Base-by-base conservation (phyloP, 2,888 invertebrate genomes). In the Branchipolynoe longqiensis region DNA sequence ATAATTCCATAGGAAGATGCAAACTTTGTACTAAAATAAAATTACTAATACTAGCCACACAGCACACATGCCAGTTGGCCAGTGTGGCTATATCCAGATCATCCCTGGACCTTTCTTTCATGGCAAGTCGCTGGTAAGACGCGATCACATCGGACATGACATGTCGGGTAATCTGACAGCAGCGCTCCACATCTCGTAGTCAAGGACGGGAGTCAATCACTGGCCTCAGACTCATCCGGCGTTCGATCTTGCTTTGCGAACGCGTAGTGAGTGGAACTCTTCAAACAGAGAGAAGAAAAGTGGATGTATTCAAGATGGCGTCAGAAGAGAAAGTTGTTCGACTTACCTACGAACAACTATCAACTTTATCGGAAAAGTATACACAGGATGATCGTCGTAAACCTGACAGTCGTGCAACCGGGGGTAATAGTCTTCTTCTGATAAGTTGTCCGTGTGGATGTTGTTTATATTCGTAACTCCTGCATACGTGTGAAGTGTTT, bases 271-370 rank as follows among this genome's bases (percentile, higher is more conserved):
- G 41, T 78, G n/a, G 62, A 78, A 78, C 41, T 78, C 78, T 78
- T 28, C 48, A 48, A 78, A n/a, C n/a, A 31, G 78, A 78, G 48
- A 48, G 6, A 12, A 8, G 48, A 33, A 78, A 78, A 31, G 0
- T 6, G 31, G 41, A 48, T 54, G 54, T 78, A 83, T 83, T 62
- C 83, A 84, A 84, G 69, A 84, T 84, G 84, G 84, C 84, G 74
- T 56, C 84, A 14, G 84, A 84, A n/a, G 74, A 74, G 40, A 48
- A 84, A 58, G 41, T 84, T 40, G 84, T 84, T 36, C 74, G 84
- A 8, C 41, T 84, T 12, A 58, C 84, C 8, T 74, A 84, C 78
- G 41, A 74, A 41, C 74, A 84, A 84, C 84, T 84, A 56, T 56
- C 38, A 73, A 84, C 54, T 54, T 84, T 84, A 33, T 48, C 84